Percentiles rank a stretch among this genome's conserved stretches.
Evolutionary conservation across 2,113 vertebrate genomes (phyloP).

Genomic region (Gobiocypris rarus): DNA sequence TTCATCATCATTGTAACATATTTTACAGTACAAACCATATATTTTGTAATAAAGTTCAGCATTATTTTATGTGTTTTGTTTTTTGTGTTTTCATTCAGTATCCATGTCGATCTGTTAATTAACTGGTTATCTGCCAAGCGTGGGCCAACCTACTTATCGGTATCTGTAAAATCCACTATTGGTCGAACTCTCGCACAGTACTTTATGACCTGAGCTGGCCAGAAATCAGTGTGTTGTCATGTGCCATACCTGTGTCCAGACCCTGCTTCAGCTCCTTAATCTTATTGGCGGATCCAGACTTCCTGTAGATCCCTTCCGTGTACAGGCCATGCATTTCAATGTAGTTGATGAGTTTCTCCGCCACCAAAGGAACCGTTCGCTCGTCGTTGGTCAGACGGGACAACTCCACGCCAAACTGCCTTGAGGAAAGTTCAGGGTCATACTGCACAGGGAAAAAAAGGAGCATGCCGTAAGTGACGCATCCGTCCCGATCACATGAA

Average conservation of each 20-base stretch:
- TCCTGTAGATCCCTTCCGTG: constrained; percentile 96
- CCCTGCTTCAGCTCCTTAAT: constrained; percentile 94
- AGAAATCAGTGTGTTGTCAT: neutral
- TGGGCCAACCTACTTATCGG: too few species aligned
- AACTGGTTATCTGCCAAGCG: too few species aligned
- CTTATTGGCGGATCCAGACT: constrained; percentile 96
- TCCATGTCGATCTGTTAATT: too few species aligned
- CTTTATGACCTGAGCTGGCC: too few species aligned
- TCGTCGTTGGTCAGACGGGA: constrained; percentile 92
- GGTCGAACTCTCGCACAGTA: too few species aligned
- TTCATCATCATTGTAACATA: too few species aligned
- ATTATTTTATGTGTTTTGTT: too few species aligned
- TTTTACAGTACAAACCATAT: too few species aligned
- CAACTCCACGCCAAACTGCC: constrained; percentile 94
- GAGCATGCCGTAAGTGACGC: neutral
- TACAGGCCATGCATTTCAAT: constrained; percentile 99
- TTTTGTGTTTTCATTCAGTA: too few species aligned
- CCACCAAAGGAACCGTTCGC: constrained; percentile 88
- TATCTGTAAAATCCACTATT: too few species aligned
- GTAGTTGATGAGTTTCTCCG: constrained; percentile 97
- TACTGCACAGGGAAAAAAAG: constrained; percentile 76
- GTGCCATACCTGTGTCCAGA: constrained; percentile 85
- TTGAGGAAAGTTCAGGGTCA: constrained; percentile 90
- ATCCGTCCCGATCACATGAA: neutral
- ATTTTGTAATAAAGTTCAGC: too few species aligned